A percentile compares a stretch with the other conserved stretches of the same genome.
Evolutionary conservation across 53 echinoderm and acorn worm genomes (phyloP).

Genomic region (Zoroaster sp.): DNA sequence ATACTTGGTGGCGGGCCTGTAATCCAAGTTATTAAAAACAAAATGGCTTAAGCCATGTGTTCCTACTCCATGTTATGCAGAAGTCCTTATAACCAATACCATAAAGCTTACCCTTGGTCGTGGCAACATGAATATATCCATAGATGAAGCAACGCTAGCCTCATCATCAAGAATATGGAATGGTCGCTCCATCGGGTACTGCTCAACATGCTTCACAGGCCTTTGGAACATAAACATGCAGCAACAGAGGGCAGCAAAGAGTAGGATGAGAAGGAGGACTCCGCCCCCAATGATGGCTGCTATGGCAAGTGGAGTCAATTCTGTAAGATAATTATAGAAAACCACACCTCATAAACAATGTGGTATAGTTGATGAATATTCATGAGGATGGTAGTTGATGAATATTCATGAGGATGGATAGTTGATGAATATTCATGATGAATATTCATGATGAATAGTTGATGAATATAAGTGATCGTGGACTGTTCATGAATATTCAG

Average conservation of each 20-base stretch:
- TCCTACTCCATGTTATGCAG: too few species aligned
- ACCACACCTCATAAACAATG: not conserved
- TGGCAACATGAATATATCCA: slow-evolving; percentile 43
- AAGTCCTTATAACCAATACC: too few species aligned
- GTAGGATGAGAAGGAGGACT: not conserved
- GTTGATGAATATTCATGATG: too few species aligned
- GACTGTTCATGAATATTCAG: too few species aligned
- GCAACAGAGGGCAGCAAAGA: slow-evolving; percentile 14
- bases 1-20: too few species aligned
- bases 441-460: too few species aligned
- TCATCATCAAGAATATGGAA: slow-evolving; percentile 30
- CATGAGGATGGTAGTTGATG: not conserved
- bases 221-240: not conserved
- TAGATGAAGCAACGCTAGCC: slow-evolving; percentile 22
- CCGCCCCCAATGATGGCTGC: slow-evolving; percentile 11
- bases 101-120: slow-evolving; percentile 9
- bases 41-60: too few species aligned
- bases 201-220: not conserved
- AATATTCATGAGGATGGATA: too few species aligned
- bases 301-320: not conserved
- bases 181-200: slow-evolving; percentile 7
- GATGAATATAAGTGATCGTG: too few species aligned
- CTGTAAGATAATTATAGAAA: not conserved
- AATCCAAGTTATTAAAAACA: too few species aligned
- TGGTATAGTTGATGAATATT: not conserved